A percentile compares a stretch with the other conserved stretches of the same genome.
These are phyloP conservation scores for Ophion ellenae DNA, from an alignment of 2,888 invertebrate species.

Conservation along the genomic window DNA sequence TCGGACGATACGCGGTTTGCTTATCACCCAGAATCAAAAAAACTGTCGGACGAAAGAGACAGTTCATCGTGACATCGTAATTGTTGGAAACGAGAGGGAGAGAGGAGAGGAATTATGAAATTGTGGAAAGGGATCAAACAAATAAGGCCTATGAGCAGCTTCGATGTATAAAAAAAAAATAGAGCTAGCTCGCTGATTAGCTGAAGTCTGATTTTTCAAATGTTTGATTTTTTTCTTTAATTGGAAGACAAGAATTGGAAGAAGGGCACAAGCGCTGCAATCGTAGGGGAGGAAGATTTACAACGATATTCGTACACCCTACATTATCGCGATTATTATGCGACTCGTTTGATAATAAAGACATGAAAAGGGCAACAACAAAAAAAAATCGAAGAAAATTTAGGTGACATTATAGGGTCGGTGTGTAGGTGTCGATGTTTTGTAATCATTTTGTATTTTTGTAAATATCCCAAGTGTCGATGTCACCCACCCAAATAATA, in stretches of 20 bases:
- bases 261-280: slow-evolving; percentile 39
- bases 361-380: background rate
- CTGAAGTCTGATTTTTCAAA: slow-evolving; percentile 66
- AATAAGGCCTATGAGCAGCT: slow-evolving; percentile 60
- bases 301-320: slow-evolving; percentile 61
- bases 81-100: slow-evolving; percentile 16
- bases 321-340: slow-evolving; percentile 57
- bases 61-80: slow-evolving; percentile 20
- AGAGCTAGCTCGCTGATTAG: slow-evolving; percentile 56
- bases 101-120: background rate
- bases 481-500: slow-evolving; percentile 44
- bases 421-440: slow-evolving; percentile 80
- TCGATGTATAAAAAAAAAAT: slow-evolving; percentile 3
- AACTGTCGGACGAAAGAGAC: slow-evolving; percentile 3
- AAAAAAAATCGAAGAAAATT: slow-evolving; percentile 20
- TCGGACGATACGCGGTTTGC: slow-evolving; percentile 53
- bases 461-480: slow-evolving; percentile 79
- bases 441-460: slow-evolving; percentile 83
- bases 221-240: slow-evolving; percentile 31
- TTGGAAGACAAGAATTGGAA: slow-evolving; percentile 11
- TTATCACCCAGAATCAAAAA: slow-evolving; percentile 59
- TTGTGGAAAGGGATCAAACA: slow-evolving; percentile 37
- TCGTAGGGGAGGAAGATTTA: slow-evolving; percentile 42
- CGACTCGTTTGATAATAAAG: slow-evolving; percentile 19
- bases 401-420: slow-evolving; percentile 61